Evolutionary conservation across 2,113 vertebrate genomes (phyloP).

Genomic region (Buteo buteo): DNA sequence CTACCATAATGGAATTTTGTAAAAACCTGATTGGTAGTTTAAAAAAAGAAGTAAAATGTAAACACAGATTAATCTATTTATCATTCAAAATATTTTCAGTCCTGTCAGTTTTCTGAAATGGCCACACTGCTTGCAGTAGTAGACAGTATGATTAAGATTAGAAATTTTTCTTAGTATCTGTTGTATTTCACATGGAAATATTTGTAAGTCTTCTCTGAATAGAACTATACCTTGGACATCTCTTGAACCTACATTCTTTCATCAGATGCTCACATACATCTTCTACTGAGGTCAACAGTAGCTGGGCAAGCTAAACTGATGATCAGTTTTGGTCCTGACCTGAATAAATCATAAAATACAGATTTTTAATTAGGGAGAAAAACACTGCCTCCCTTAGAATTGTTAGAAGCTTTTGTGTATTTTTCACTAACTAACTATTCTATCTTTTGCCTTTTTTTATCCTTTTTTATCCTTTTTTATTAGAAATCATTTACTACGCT

Average conservation of each 20-base stretch:
- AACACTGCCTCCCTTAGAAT: not conserved
- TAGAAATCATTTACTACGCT: conserved; percentile 4
- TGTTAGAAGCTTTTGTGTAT: conserved; percentile 7
- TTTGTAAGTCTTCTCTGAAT: conserved; percentile 33
- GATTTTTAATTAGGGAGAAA: not conserved
- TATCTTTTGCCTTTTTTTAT: not conserved
- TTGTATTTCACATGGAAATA: conserved; percentile 6
- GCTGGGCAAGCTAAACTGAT: conserved; percentile 11
- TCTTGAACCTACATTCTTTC: not conserved
- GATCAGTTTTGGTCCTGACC: conserved; percentile 1
- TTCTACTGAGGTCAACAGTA: not conserved
- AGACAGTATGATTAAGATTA: conserved; percentile 4
- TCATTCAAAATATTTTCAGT: conserved; percentile 46
- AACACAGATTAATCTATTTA: conserved; percentile 66
- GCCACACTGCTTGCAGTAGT: conserved; percentile 28
- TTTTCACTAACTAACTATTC: not conserved
- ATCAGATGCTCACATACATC: not conserved
- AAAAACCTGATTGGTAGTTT: conserved; percentile 59
- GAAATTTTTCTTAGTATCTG: conserved; percentile 7
- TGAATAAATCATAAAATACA: conserved; percentile 7
- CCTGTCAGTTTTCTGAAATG: conserved; percentile 31
- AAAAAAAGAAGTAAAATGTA: conserved; percentile 66
- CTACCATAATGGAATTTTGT: conserved; percentile 33
- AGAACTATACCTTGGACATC: not conserved
- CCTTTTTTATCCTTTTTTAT: not conserved